Conservation (phyloP, 2,888 invertebrate genomes). For the Eledone cirrhosa region DNA sequence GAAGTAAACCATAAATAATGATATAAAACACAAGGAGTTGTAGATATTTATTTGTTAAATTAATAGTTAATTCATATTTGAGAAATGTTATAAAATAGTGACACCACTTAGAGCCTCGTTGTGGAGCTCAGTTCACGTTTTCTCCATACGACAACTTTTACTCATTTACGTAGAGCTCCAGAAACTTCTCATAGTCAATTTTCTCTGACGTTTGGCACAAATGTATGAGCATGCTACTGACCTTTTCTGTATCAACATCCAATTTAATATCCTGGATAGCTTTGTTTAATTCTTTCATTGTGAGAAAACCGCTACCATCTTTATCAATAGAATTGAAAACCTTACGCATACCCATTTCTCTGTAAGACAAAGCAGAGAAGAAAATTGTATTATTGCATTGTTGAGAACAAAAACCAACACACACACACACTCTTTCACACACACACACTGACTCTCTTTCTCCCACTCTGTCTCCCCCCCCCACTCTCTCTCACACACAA, state of each 20-base stretch:
- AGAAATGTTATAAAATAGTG: too few species aligned
- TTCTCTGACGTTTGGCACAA: constrained; percentile 43
- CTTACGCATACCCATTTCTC: constrained; percentile 51
- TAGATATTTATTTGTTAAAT: too few species aligned
- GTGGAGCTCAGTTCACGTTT: too few species aligned
- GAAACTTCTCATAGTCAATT: constrained; percentile 57
- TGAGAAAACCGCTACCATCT: constrained; percentile 53
- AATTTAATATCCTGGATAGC: constrained; percentile 46
- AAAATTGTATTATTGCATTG: not conserved
- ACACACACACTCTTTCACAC: not conserved
- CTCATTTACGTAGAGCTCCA: constrained; percentile 47
- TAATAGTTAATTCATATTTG: too few species aligned
- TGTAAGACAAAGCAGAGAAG: constrained; percentile 33
- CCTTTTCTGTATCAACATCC: constrained; percentile 48
- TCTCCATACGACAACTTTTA: not conserved
- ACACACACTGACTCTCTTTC: too few species aligned
- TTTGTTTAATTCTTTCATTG: constrained; percentile 47
- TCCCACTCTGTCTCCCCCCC: too few species aligned
- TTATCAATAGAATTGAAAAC: constrained; percentile 50
- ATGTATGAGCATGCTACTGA: constrained; percentile 47
- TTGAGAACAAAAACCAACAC: not conserved
- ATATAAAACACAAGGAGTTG: too few species aligned
- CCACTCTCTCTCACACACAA: too few species aligned
- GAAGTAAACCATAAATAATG: too few species aligned
- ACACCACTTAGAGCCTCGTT: too few species aligned